Base-by-base conservation (phyloP, 2,113 vertebrate genomes). In the Nycticorax nycticorax region DNA sequence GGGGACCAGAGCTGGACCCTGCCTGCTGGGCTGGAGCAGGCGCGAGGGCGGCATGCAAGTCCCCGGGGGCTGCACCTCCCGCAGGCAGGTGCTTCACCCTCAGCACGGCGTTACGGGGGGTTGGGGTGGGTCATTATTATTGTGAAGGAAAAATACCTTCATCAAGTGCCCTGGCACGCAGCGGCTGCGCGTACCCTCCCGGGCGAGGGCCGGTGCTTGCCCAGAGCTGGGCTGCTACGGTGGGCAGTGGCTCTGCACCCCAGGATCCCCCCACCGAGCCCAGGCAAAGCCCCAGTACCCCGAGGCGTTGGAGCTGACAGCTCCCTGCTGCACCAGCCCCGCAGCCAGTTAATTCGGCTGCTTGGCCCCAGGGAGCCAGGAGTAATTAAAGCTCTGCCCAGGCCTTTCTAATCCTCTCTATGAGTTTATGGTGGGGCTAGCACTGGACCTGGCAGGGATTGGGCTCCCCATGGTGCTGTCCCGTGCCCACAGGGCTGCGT, bases 1-100 rank as follows among this genome's bases (percentile, higher is more conserved):
- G 4, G 50, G 32, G 24, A 27, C 60, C 3, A 7, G 18, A 50
- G 69, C 24, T 2, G 8, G 55, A n/a, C 18, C 23, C 28, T 23
- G 12, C 14, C 35, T 0, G 4, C 21, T 41, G 72, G 8, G 12
- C 39, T 59, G 55, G 39, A 68, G 55, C 1, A 1, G 64, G 18
- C 0, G 4, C 2, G 12, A 39, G 39, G 39, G 24, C 4, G 9
- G 10, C 1, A 4, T 8, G 57, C 0, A 1, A 32, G 20, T 35
- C 20, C 41, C 32, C 0, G 5, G 56, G 24, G 50, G 9, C 52
- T 24, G 41, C 37, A 45, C 35, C 45, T 28, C 32, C 67, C 39
- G 15, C 2, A 2, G 53, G 84, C 7, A 8, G 23, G 24, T 41
- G 32, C 35, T 37, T 62, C 15, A 8, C 43, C 50, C 67, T 33